Evolutionary conservation across 2,797 vertebrate genomes (phyloP), one percentile per base, ranked within the genome.

Genomic region (Alectoris magna): DNA sequence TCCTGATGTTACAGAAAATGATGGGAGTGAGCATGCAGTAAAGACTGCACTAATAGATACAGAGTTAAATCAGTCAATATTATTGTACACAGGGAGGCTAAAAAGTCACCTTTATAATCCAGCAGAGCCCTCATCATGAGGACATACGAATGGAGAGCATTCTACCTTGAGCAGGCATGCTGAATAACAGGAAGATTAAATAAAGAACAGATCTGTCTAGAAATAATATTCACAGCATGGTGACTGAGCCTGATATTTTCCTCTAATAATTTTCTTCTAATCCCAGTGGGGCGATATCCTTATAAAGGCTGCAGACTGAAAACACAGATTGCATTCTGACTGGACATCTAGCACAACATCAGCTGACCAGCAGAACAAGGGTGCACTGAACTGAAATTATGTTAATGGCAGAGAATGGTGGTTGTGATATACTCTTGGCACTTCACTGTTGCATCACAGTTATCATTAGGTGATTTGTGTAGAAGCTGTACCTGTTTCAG

Each of bases 61-160:
- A 94, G 72, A 79, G 55, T 19, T 69, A 73, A 81, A 94, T 94
- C 62, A 74, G 87, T 90, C 71, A 79, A 75, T 68, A 84, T 88
- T 91, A 93, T 70, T 82, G 43, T 34, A 68, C 15, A 39, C 49
- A 77, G 58, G 78, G 44, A 76, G n/a, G 60, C 58, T 87, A 53
- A 93, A 67, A 87, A 77, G 27, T 76, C 63, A 71, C 64, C 60
- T 87, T 84, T 81, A 13, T 77, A 84, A 84, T 49, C 69, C 44
- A 88, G 31, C 36, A 67, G 36, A 89, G 77, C 13, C 29, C 26
- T 85, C 43, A 91, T 84, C 80, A 80, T 90, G 64, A 93, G 69
- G 34, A 73, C 55, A 79, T 53, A 27, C 14, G 82, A 83, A 76
- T 53, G 58, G 26, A 29, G 39, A 83, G 31, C 38, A 10, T 22